A percentile compares a stretch with the other conserved stretches of the same genome.
phyloP scores from a whole-genome alignment of 2,888 invertebrate genomes.

The Molorchus minor region DNA sequence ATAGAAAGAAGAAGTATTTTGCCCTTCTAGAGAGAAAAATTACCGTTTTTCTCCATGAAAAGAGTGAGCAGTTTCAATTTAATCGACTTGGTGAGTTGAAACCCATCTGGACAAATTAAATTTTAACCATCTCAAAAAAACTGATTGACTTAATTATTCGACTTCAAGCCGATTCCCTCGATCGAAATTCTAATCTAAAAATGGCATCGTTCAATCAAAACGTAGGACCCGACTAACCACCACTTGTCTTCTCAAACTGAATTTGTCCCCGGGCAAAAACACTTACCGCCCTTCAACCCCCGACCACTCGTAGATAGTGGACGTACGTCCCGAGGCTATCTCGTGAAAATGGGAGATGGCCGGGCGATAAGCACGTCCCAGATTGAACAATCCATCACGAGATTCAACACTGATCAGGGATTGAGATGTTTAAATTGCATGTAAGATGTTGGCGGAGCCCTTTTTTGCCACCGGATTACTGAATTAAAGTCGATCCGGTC shows the following conservation, averaged over 20 bases:
- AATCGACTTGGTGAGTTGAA: not conserved
- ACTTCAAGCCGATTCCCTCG: constrained; percentile 25
- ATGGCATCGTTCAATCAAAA: constrained; percentile 47
- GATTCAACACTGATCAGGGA: constrained; percentile 54
- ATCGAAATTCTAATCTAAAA: constrained; percentile 35
- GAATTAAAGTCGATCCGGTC: constrained; percentile 48
- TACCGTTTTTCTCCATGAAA: not conserved
- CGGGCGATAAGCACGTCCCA: constrained; percentile 53
- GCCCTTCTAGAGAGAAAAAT: not conserved
- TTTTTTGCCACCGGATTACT: constrained; percentile 52
- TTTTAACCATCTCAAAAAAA: too few species aligned
- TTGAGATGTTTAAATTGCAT: constrained; percentile 56
- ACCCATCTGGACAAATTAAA: too few species aligned
- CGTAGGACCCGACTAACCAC: constrained; percentile 46
- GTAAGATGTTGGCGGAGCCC: constrained; percentile 51
- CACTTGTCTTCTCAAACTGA: constrained; percentile 50
- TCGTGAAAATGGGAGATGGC: constrained; percentile 37
- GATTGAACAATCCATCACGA: constrained; percentile 55
- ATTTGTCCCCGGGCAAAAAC: constrained; percentile 54
- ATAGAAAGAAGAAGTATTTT: not conserved
- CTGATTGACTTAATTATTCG: constrained; percentile 30
- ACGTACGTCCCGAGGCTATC: constrained; percentile 50
- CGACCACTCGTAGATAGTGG: constrained; percentile 49
- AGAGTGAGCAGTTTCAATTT: not conserved
- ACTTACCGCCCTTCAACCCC: constrained; percentile 45